These are phyloP conservation scores for Euleptes europaea DNA, from an alignment of 2,113 vertebrate genomes.

Conservation along the genomic window DNA sequence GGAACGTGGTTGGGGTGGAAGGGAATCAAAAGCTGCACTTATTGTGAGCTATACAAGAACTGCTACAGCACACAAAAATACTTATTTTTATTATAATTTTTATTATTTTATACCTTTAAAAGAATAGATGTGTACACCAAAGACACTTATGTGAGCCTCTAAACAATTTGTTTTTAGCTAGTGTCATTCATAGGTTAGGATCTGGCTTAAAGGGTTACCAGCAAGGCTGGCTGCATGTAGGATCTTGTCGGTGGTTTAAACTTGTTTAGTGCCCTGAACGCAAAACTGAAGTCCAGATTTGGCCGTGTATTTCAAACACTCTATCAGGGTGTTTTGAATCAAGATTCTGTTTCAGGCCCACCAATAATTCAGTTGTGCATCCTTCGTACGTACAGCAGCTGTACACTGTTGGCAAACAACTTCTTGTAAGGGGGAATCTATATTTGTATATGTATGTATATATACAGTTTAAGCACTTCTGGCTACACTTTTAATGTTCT, in stretches of 20 bases:
- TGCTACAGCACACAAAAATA: constrained; percentile 85
- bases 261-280: constrained; percentile 49
- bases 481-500: constrained; percentile 76
- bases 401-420: constrained; percentile 68
- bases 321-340: constrained; percentile 12
- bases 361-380: constrained; percentile 35
- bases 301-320: constrained; percentile 14
- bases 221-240: constrained; percentile 62
- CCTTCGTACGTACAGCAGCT: constrained; percentile 67
- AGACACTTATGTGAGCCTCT: constrained; percentile 85
- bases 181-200: constrained; percentile 72
- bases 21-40: constrained; percentile 86
- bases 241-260: constrained; percentile 63
- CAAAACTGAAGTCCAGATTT: constrained; percentile 38
- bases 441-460: constrained; percentile 71
- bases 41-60: constrained; percentile 84
- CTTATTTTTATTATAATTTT: constrained; percentile 86
- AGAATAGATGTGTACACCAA: constrained; percentile 89
- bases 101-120: constrained; percentile 85
- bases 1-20: constrained; percentile 78
- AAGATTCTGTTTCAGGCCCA: constrained; percentile 22
- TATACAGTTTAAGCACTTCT: constrained; percentile 80
- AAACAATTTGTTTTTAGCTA: constrained; percentile 78
- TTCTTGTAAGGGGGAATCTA: constrained; percentile 57
- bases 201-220: constrained; percentile 64